Evolutionary conservation across 2,113 vertebrate species (phyloP).

Genomic region (Talpa occidentalis): DNA sequence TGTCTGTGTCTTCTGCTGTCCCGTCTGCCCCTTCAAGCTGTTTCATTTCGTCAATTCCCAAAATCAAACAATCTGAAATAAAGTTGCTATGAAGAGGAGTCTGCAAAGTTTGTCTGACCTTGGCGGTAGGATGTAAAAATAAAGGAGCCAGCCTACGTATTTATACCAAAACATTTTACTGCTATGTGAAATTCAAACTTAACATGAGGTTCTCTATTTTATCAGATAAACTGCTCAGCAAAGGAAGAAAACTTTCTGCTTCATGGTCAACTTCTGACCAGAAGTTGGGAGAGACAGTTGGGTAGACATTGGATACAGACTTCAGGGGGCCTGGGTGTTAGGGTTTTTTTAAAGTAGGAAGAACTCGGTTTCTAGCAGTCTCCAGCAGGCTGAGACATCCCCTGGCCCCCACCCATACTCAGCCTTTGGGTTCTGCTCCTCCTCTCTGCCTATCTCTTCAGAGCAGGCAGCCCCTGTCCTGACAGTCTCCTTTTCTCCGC

Average conservation of each 20-base stretch:
- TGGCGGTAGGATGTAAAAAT: not conserved
- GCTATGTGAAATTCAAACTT: slow-evolving; percentile 32
- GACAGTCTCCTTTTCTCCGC: not conserved
- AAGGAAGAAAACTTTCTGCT: not conserved
- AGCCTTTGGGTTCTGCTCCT: not conserved
- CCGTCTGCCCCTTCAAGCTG: slow-evolving; percentile 76
- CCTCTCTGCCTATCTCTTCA: not conserved
- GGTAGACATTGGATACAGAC: too few species aligned
- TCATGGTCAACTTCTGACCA: slow-evolving; percentile 16
- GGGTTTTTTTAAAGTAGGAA: not conserved
- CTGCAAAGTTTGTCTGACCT: not conserved
- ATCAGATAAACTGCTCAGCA: not conserved
- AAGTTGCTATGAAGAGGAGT: not conserved
- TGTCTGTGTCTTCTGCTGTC: slow-evolving; percentile 63
- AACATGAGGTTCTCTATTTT: not conserved
- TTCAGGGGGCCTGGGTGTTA: not conserved
- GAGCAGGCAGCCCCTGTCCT: not conserved
- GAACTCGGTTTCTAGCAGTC: not conserved
- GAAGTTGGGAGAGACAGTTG: not conserved
- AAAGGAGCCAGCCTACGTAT: not conserved
- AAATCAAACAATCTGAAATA: slow-evolving; percentile 38
- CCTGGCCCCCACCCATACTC: not conserved
- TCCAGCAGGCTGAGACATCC: not conserved
- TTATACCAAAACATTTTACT: not conserved
- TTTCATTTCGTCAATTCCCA: slow-evolving; percentile 75